phyloP scores from a whole-genome alignment of 2,113 vertebrate genomes.

The Cygnus atratus region DNA sequence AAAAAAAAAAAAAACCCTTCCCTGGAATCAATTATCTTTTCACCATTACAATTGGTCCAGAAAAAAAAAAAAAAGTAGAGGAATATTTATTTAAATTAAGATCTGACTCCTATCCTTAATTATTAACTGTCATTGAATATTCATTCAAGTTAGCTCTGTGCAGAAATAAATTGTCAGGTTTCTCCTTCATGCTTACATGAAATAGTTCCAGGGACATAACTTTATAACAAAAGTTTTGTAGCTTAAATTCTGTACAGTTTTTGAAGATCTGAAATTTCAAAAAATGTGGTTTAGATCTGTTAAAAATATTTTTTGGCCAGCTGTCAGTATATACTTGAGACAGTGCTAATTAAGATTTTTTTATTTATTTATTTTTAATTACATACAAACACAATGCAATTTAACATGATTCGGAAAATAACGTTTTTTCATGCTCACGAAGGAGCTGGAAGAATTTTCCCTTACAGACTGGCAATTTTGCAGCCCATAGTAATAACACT shows the following conservation, averaged over 20 bases:
- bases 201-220: background rate
- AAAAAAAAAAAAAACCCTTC: background rate
- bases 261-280: background rate
- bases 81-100: background rate
- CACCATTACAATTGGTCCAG: background rate
- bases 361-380: background rate
- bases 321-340: background rate
- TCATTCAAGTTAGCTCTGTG: background rate
- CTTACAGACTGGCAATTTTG: background rate
- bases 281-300: background rate
- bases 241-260: background rate
- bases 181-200: background rate
- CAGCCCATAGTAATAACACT: background rate
- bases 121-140: background rate
- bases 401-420: background rate
- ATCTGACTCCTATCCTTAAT: background rate
- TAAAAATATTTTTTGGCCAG: background rate
- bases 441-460: background rate
- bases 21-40: background rate
- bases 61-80: background rate
- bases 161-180: background rate
- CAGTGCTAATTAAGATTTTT: background rate
- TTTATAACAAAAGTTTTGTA: background rate
- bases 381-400: background rate
- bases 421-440: background rate